Evolutionary conservation across 64 coral and sea anemone species (phyloP), one percentile per base, ranked within the genome.

Genomic region (Porites lutea): DNA sequence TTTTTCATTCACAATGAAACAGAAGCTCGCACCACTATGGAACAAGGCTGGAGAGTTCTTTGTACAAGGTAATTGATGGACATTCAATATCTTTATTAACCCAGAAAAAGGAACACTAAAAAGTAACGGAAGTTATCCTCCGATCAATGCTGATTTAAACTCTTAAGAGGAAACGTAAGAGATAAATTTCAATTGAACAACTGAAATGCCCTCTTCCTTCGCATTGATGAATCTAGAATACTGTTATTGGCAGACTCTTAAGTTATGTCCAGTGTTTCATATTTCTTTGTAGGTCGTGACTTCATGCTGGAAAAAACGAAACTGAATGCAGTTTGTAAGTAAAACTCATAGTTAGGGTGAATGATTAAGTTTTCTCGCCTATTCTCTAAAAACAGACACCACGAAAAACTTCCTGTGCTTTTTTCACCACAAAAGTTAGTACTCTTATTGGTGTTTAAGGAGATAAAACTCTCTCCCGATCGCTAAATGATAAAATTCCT

Each of bases 11-110:
- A 96, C 95, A 18, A 60, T 96, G n/a, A 96, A 59, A 68, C 95
- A 96, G 65, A 96, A 91, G 74, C 83, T 96, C 37, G 95, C 95
- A 65, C 95, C 95, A 13, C 88, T 93, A 14, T 96, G 95, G 95
- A 96, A 96, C 75, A 96, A 96, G 71, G 95, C 83, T 83, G 95
- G 95, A 3, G 88, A 93, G 9, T 94, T 85, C 75, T 86, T 75
- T 90, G 81, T 94, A 78, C 91, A 96, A 94, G 95, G 95, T 94
- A 91, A 57, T 57, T 9, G 12, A 57, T 57, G 7, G 7, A 57
- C 54, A 9, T 57, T 7, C 12, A 12, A 7, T 12, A 57, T 9
- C 54, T 57, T 57, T 57, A 12, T 9, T 65, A 18, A 22, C 76
- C 57, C 18, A 54, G 50, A 20, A 79, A 3, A 79, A 19, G 19